Conservation (phyloP, 2,888 invertebrate species). For the Chalcosyrphus nemorum region DNA sequence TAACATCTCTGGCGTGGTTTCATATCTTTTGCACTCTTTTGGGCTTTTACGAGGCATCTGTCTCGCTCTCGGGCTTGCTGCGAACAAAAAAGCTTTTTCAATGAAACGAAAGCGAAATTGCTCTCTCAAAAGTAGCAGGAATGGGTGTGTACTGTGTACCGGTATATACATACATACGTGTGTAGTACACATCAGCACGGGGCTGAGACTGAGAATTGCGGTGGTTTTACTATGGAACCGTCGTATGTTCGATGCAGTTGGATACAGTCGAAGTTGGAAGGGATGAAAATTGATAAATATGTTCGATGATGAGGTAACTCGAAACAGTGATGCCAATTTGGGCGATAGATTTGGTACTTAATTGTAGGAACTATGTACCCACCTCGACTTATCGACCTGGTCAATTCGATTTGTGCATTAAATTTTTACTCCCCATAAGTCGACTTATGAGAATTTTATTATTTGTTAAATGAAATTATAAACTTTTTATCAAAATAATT, state of each 20-base stretch:
- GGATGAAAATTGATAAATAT: not conserved
- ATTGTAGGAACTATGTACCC: too few species aligned
- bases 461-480: too few species aligned
- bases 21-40: not conserved
- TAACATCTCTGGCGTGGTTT: not conserved
- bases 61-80: not conserved
- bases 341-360: not conserved
- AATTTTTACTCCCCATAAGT: too few species aligned
- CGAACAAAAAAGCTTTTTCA: slow-evolving; percentile 35
- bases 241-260: not conserved
- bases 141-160: slow-evolving; percentile 47
- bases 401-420: too few species aligned
- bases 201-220: not conserved
- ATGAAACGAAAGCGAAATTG: slow-evolving; percentile 60
- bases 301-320: not conserved
- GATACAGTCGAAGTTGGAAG: not conserved
- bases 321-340: slow-evolving; percentile 25
- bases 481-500: too few species aligned
- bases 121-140: not conserved
- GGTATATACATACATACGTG: not conserved
- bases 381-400: too few species aligned
- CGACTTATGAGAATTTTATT: too few species aligned
- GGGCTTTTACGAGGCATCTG: not conserved
- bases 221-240: not conserved
- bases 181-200: not conserved